Percentiles rank a stretch among this genome's conserved stretches.
Conservation (phyloP, 2,797 vertebrate genomes). For the Picus viridis region DNA sequence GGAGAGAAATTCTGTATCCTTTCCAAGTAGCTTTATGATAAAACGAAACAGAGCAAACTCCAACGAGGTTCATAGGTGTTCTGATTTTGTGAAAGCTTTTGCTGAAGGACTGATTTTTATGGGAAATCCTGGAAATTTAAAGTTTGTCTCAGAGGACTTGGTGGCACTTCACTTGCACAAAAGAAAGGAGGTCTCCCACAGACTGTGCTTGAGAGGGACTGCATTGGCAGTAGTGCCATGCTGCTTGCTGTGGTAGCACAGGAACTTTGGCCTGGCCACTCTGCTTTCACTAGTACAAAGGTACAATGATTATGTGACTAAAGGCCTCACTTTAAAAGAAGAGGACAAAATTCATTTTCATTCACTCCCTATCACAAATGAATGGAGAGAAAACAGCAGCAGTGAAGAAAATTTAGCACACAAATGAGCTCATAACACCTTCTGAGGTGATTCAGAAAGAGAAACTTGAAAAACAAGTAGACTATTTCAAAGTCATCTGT, state of each 20-base stretch:
- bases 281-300: neutral
- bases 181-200: neutral
- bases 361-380: neutral
- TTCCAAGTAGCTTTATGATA: neutral
- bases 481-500: neutral
- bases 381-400: neutral
- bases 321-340: neutral
- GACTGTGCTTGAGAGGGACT: neutral
- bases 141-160: neutral
- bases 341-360: neutral
- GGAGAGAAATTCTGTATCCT: neutral
- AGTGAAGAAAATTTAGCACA: slow-evolving; percentile 2
- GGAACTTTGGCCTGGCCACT: neutral
- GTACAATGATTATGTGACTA: neutral
- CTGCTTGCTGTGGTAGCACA: neutral
- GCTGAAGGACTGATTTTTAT: neutral
- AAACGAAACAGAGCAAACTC: neutral
- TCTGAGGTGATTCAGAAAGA: neutral
- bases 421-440: neutral
- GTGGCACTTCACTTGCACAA: neutral
- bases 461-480: neutral
- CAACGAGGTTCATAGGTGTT: neutral
- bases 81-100: neutral
- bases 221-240: neutral
- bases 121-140: neutral